Base-by-base conservation (phyloP, 2,797 vertebrate species). In the Neosalanx taihuensis region DNA sequence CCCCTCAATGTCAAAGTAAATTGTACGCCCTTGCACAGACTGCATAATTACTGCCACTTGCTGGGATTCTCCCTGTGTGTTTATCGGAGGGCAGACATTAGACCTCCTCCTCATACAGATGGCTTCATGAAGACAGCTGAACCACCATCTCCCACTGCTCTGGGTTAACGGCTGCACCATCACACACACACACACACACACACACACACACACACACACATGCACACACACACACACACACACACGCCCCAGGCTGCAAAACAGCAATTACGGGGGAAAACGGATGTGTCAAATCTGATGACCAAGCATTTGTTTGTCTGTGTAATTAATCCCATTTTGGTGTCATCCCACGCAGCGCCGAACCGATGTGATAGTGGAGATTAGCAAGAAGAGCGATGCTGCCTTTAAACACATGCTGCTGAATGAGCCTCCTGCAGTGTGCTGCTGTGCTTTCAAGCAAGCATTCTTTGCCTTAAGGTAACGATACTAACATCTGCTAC, bases 261-360 rank as follows among this genome's bases (percentile, higher is more conserved):
- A 84, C 74, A 64, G 74, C 83, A 80, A 83, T 89, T 83, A 73
- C 23, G 70, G 78, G 76, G 64, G 68, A 68, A 84, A 86, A 84
- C 75, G 79, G 75, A 69, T 69, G 6, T 64, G 80, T 82, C 77
- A 81, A 75, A 83, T 77, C 67, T 69, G 77, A 37, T 56, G 12
- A 79, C 78, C 72, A 78, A 82, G 81, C 80, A 82, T 79, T 80
- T 74, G 59, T 70, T 67, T 69, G 71, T 77, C 46, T 5, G 65
- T 41, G 64, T 76, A 67, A 61, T 76, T 49, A 30, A 53, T 58
- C 2, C 12, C 46, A 18, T 62, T 33, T 31, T 67, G n/a, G 26
- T 23, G 26, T 49, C 29, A 15, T 20, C 62, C 62, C 62, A 41
- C 62, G 23, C 10, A 26, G 13, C 41, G 3, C 26, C 23, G 7